A percentile compares a stretch with the other conserved stretches of the same genome.
phyloP scores from a whole-genome alignment of 2,113 vertebrate species.

The Gnathonemus longibarbis region DNA sequence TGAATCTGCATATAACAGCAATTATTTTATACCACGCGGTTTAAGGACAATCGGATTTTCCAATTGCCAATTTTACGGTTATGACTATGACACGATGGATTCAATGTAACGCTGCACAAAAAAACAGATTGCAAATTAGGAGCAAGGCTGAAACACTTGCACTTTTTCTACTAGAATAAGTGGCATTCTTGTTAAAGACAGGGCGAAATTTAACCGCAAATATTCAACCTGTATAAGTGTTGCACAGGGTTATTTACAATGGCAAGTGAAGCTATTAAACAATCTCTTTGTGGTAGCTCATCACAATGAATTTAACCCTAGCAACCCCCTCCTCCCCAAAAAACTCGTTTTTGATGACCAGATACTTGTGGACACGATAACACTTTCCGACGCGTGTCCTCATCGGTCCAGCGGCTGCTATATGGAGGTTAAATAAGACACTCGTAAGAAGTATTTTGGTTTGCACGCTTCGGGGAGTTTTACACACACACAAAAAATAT shows the following conservation, averaged over 20 bases:
- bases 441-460: neutral
- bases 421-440: neutral
- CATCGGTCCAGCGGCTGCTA: neutral
- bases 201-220: neutral
- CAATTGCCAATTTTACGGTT: neutral
- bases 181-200: neutral
- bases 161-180: neutral
- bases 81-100: neutral
- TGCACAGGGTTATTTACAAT: neutral
- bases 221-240: neutral
- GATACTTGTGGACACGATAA: neutral
- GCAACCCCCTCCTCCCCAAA: neutral
- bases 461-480: neutral
- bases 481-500: neutral
- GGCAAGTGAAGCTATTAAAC: neutral
- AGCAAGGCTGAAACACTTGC: neutral
- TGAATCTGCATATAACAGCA: neutral
- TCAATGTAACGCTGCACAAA: neutral
- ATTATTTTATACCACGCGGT: neutral
- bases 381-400: neutral
- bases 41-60: neutral
- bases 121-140: neutral
- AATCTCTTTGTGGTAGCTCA: neutral
- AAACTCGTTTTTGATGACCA: neutral
- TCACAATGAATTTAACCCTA: neutral